A percentile compares a stretch with the other conserved stretches of the same genome.
Evolutionary conservation across 2,113 vertebrate species (phyloP).

Genomic region (Cavia porcellus): DNA sequence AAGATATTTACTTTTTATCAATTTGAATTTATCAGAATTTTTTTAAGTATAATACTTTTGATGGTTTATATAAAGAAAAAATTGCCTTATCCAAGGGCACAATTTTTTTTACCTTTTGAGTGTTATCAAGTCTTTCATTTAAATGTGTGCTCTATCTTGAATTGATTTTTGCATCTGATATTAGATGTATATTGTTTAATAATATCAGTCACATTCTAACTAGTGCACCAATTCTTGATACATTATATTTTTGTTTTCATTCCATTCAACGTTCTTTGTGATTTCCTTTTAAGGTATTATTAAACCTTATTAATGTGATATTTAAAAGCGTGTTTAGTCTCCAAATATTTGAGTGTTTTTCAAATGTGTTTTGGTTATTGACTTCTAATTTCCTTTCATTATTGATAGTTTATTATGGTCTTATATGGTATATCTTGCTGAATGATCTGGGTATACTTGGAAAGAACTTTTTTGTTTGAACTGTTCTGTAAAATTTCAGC

Average conservation of each 20-base stretch:
- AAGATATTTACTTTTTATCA: not conserved
- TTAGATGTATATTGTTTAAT: not conserved
- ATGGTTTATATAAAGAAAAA: not conserved
- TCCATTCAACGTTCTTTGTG: not conserved
- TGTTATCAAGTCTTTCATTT: not conserved
- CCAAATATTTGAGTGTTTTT: not conserved
- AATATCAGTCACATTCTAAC: not conserved
- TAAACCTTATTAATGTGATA: not conserved
- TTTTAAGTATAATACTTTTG: not conserved
- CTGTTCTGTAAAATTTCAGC: not conserved
- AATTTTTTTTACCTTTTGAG: not conserved
- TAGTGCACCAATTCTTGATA: not conserved
- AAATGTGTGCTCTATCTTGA: not conserved
- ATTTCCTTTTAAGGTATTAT: not conserved
- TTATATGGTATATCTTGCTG: not conserved
- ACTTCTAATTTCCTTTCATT: not conserved
- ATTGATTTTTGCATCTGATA: not conserved
- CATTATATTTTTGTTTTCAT: constrained; percentile 45
- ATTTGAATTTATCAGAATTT: not conserved
- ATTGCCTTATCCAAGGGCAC: not conserved
- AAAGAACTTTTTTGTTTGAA: constrained; percentile 9
- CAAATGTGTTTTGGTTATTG: not conserved
- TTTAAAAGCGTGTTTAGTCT: not conserved
- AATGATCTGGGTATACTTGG: not conserved
- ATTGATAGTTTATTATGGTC: not conserved